Conservation (phyloP, 2,888 invertebrate genomes). For the Nemotelus pantherinus region DNA sequence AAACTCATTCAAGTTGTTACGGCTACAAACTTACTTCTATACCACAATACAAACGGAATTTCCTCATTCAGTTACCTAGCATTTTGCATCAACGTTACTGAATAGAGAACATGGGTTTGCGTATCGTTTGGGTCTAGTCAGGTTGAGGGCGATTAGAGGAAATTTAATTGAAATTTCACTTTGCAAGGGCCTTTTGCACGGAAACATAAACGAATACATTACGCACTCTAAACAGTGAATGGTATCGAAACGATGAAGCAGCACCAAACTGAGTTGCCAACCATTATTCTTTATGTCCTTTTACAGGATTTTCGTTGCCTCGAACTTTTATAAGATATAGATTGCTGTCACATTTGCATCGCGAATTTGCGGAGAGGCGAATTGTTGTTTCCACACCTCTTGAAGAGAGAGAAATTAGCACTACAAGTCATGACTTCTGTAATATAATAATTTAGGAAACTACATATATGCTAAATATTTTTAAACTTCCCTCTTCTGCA, state of each 20-base stretch:
- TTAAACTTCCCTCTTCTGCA: no score
- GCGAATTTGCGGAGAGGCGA: no score
- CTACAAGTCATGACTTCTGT: no score
- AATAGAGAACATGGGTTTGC: not conserved
- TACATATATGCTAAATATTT: no score
- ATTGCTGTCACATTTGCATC: no score
- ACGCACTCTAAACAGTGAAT: not conserved
- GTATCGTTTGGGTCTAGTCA: not conserved
- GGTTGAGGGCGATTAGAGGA: constrained; percentile 10
- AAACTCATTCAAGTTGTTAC: not conserved
- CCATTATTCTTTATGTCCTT: no score
- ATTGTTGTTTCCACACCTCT: no score
- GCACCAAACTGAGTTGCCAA: no score
- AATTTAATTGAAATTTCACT: constrained; percentile 16
- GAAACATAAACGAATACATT: constrained; percentile 10
- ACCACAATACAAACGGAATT: not conserved
- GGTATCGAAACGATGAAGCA: not conserved
- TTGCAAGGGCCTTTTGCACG: not conserved
- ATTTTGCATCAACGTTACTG: not conserved
- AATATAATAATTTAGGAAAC: no score
- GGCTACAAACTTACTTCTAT: not conserved
- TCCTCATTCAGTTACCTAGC: not conserved
- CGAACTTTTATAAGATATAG: no score
- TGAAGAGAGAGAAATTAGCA: no score
- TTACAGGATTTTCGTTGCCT: no score